phyloP scores from a whole-genome alignment of 1,140 invertebrate genomes.

The Idris sp. region DNA sequence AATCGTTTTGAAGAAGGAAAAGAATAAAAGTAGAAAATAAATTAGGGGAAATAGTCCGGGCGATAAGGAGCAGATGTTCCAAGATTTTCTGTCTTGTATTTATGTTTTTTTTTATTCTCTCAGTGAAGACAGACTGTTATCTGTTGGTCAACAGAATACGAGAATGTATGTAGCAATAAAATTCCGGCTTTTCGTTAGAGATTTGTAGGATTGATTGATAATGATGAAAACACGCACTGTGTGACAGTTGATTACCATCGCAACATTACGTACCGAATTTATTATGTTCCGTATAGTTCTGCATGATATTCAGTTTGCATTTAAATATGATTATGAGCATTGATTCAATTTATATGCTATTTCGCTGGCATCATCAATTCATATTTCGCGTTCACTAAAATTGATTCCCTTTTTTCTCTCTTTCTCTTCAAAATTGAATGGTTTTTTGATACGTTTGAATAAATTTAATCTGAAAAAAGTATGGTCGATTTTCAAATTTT shows the following conservation, averaged over 20 bases:
- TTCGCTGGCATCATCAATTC: no score
- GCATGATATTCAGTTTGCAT: no score
- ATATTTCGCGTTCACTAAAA: no score
- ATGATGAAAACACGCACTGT: constrained; percentile 12
- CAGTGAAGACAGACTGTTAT: constrained; percentile 23
- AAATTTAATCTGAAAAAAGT: constrained; percentile 7
- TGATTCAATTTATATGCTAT: no score
- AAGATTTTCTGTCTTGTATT: constrained; percentile 15
- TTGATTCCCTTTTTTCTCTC: no score
- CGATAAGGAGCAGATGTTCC: constrained; percentile 17
- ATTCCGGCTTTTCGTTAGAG: constrained; percentile 21
- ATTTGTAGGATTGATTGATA: constrained; percentile 49
- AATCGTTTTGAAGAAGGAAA: constrained; percentile 16
- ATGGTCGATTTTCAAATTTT: constrained; percentile 38
- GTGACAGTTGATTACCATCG: constrained; percentile 32
- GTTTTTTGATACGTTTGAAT: constrained; percentile 6
- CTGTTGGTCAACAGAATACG: constrained; percentile 37
- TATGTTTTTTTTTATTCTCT: no score
- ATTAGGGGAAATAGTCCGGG: no score
- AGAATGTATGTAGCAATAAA: constrained; percentile 49
- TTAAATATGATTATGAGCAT: no score
- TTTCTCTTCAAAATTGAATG: no score
- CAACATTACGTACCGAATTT: no score
- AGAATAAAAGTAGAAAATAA: constrained; percentile 9
- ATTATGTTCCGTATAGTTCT: no score